Evolutionary conservation across 2,888 invertebrate genomes (phyloP).

Genomic region (Acanthococcus lagerstroemiae): DNA sequence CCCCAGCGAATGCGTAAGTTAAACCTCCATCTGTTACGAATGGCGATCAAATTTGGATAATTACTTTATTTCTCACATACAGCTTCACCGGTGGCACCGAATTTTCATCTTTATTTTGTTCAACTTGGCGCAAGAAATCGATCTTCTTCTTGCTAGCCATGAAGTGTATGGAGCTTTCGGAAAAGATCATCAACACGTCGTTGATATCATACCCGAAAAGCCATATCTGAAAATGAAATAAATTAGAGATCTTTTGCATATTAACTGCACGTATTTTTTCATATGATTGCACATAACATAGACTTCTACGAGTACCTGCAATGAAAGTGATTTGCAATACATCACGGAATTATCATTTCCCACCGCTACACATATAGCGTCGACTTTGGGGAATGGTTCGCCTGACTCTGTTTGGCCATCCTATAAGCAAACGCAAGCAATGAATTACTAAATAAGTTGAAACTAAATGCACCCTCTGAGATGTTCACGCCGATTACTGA

Average conservation of each 20-base stretch:
- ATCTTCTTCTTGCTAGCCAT: conserved; percentile 96
- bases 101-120: conserved; percentile 70
- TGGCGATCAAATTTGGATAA: too few species aligned
- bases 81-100: conserved; percentile 76
- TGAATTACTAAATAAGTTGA: conserved; percentile 14
- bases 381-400: conserved; percentile 70
- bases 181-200: conserved; percentile 87
- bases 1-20: too few species aligned
- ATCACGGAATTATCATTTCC: conserved; percentile 91
- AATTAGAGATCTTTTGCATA: background rate
- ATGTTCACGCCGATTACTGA: too few species aligned
- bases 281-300: background rate
- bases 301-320: conserved; percentile 60
- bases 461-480: too few species aligned
- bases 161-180: conserved; percentile 74
- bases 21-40: too few species aligned
- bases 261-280: background rate
- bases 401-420: conserved; percentile 54
- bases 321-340: conserved; percentile 90
- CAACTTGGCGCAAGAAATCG: conserved; percentile 85
- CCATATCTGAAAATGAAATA: conserved; percentile 63
- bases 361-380: conserved; percentile 83
- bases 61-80: conserved; percentile 80
- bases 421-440: conserved; percentile 40
- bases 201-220: conserved; percentile 92